These are phyloP conservation scores for Alethe diademata DNA, from an alignment of 2,113 vertebrate genomes.

Conservation along the genomic window DNA sequence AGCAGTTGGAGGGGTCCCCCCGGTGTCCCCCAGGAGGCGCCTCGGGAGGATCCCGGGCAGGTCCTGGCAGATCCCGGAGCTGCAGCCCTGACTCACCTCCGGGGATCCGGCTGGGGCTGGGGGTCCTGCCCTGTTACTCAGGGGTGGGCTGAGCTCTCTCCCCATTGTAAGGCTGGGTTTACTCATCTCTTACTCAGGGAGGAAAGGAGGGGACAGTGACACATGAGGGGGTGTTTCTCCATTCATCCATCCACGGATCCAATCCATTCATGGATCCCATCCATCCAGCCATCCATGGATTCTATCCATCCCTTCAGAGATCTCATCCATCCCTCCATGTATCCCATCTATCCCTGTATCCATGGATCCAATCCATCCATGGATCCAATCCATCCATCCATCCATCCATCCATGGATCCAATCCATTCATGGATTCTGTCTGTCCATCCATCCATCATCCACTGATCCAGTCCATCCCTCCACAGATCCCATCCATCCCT, in stretches of 20 bases:
- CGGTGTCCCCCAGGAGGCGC: neutral
- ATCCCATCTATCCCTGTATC: too few relatives aligned
- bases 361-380: too few relatives aligned
- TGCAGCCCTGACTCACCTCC: neutral
- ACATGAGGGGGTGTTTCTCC: neutral
- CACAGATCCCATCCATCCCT: too few relatives aligned
- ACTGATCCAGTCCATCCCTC: too few relatives aligned
- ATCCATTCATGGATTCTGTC: neutral
- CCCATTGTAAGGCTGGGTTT: accelerated
- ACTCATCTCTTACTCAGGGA: neutral
- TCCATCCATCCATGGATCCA: too few relatives aligned
- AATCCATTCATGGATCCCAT: neutral
- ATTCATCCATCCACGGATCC: too few relatives aligned
- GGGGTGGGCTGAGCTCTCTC: neutral
- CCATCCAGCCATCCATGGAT: too few relatives aligned
- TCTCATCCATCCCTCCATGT: too few relatives aligned
- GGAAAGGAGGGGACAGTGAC: neutral
- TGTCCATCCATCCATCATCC: too few relatives aligned
- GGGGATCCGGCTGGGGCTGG: neutral
- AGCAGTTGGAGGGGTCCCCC: neutral
- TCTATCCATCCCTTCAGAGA: too few relatives aligned
- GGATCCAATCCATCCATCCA: neutral
- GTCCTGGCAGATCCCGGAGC: neutral
- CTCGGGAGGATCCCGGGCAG: neutral
- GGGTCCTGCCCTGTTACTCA: neutral